These are phyloP conservation scores for Lampris megalopsis DNA, from an alignment of 2,113 vertebrate genomes.

Conservation along the genomic window DNA sequence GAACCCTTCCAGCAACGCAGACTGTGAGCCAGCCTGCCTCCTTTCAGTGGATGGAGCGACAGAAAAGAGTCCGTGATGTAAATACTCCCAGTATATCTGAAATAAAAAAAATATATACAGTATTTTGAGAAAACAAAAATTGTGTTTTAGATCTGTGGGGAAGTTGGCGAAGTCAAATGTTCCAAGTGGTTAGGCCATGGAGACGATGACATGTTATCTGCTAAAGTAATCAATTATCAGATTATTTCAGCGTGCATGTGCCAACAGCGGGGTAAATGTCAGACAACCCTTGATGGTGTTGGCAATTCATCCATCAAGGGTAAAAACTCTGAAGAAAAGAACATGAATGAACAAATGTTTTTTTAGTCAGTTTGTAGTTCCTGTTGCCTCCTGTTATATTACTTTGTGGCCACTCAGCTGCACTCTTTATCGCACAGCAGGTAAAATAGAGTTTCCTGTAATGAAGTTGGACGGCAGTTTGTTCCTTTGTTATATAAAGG, in stretches of 20 bases:
- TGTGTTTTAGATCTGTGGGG: too few relatives aligned
- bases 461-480: not conserved
- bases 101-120: too few relatives aligned
- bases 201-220: too few relatives aligned
- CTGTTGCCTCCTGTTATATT: not conserved
- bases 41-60: not conserved
- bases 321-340: too few relatives aligned
- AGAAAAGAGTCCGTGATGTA: not conserved
- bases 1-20: not conserved
- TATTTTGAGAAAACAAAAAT: too few relatives aligned
- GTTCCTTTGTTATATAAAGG: not conserved
- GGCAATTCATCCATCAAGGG: too few relatives aligned
- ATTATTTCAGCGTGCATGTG: conserved; percentile 2
- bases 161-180: too few relatives aligned
- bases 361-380: not conserved
- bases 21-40: not conserved
- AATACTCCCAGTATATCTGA: too few relatives aligned
- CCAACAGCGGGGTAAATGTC: too few relatives aligned
- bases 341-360: too few relatives aligned
- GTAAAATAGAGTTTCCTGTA: not conserved
- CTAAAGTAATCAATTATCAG: not conserved
- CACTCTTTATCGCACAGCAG: not conserved
- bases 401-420: not conserved
- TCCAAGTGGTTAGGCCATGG: too few relatives aligned
- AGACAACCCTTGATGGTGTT: too few relatives aligned